A percentile compares a stretch with the other conserved stretches of the same genome.
These are phyloP conservation scores for Grallaria varia DNA, from an alignment of 2,113 vertebrate genomes.

Conservation along the genomic window DNA sequence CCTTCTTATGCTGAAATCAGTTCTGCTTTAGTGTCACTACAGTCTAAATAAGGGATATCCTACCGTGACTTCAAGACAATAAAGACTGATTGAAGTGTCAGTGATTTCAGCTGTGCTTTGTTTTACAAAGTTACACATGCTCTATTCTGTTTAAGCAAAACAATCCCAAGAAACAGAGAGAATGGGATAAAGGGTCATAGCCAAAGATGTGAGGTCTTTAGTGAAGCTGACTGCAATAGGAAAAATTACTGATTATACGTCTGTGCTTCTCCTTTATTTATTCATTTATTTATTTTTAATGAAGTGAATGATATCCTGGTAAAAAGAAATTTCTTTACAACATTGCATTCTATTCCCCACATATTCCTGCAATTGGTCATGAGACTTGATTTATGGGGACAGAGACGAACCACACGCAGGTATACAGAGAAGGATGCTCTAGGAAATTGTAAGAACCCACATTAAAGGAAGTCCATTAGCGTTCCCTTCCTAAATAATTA, in stretches of 20 bases:
- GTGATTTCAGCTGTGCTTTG: conserved; percentile 68
- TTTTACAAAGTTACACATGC: conserved; percentile 59
- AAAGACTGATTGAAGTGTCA: conserved; percentile 71
- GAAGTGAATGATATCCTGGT: neutral
- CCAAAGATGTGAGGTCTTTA: neutral
- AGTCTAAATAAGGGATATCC: conserved; percentile 51
- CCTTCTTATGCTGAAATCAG: conserved; percentile 50
- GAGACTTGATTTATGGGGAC: neutral
- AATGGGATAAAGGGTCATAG: neutral
- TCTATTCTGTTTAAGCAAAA: conserved; percentile 61
- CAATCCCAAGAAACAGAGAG: conserved; percentile 11
- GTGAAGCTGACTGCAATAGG: neutral
- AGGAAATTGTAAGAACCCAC: neutral
- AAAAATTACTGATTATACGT: neutral
- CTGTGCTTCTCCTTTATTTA: neutral
- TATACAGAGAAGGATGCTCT: neutral
- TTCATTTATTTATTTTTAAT: neutral
- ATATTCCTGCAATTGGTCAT: neutral
- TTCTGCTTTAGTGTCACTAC: conserved; percentile 56
- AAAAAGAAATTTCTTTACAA: neutral
- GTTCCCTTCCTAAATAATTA: conserved; percentile 30
- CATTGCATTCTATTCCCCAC: neutral
- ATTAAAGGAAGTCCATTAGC: conserved; percentile 20
- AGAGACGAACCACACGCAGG: neutral
- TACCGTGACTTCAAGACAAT: conserved; percentile 58